Evolutionary conservation across 2,113 vertebrate genomes (phyloP).

Genomic region (Urocolius indicus): DNA sequence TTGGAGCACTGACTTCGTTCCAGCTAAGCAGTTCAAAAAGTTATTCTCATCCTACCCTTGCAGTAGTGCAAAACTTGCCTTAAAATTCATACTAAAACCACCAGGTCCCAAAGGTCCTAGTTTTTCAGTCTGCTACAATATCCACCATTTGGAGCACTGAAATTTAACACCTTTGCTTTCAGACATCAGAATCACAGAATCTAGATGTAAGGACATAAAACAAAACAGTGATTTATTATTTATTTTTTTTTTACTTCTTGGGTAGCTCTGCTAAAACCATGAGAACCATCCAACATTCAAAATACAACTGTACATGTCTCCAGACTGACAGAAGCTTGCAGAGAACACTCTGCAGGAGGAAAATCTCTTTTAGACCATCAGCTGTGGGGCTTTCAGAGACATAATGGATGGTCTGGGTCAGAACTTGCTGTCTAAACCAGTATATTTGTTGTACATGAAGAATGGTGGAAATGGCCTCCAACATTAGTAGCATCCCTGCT

Average conservation of each 20-base stretch:
- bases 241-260: neutral
- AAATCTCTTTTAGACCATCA: neutral
- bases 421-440: neutral
- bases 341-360: neutral
- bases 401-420: neutral
- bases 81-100: neutral
- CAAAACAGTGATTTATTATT: fast-evolving
- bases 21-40: neutral
- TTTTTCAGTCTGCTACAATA: neutral
- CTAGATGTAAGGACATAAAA: neutral
- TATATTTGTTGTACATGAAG: neutral
- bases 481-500: neutral
- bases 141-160: neutral
- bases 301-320: neutral
- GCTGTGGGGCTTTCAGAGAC: neutral
- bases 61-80: neutral
- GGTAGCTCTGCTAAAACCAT: neutral
- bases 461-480: neutral
- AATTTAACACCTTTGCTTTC: neutral
- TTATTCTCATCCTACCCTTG: neutral
- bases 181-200: neutral
- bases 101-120: neutral
- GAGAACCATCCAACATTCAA: neutral
- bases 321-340: neutral
- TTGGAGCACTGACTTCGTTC: neutral